These are phyloP conservation scores for Chloroceryle amazona DNA, from an alignment of 2,797 vertebrate species.

Conservation along the genomic window DNA sequence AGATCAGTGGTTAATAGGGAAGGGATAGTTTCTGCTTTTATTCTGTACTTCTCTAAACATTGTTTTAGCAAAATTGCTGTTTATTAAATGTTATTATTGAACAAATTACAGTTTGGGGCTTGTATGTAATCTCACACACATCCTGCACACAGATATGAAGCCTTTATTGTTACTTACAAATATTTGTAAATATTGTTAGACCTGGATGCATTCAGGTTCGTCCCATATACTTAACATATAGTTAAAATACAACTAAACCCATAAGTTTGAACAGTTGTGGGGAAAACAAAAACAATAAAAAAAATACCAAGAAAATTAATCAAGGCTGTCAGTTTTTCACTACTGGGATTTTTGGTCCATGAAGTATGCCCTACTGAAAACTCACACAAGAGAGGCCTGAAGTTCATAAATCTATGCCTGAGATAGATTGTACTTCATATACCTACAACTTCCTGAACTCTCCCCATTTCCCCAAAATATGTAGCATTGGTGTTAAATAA, in stretches of 20 bases:
- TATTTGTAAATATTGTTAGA: neutral
- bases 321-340: neutral
- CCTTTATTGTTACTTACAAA: neutral
- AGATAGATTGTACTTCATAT: neutral
- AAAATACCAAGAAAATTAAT: neutral
- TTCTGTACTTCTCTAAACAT: neutral
- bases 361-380: neutral
- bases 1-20: neutral
- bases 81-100: constrained; percentile 6
- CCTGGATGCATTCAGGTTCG: neutral
- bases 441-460: neutral
- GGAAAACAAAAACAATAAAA: neutral
- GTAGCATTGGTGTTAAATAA: neutral
- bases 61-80: neutral
- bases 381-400: neutral
- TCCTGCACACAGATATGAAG: neutral
- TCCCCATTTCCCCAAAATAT: neutral
- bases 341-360: neutral
- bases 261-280: neutral
- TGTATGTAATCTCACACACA: neutral
- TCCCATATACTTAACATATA: neutral
- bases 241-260: neutral
- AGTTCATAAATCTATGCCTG: neutral
- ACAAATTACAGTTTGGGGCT: neutral
- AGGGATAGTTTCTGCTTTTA: constrained; percentile 9